Base-by-base conservation (phyloP, 2,888 invertebrate genomes). In the Cetonia aurata region DNA sequence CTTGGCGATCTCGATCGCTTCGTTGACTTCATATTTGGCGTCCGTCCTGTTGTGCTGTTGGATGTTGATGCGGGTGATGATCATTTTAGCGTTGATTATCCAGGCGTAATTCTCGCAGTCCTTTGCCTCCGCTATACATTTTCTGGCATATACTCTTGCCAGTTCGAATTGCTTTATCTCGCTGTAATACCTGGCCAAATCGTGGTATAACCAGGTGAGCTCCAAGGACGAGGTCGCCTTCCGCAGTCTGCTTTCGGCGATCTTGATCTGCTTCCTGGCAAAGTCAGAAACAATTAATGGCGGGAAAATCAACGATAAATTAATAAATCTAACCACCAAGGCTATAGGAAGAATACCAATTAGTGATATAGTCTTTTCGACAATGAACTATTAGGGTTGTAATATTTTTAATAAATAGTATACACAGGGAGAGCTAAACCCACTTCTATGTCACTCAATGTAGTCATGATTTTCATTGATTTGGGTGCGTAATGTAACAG, bases 151-250 rank as follows among this genome's bases (percentile, higher is more conserved):
- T 4, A 83, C 80, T 73, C 85, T 79, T 0, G 85, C 85, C 17
- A 87, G 67, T 65, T 87, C 87, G 75, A 77, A 84, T 48, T 85
- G 83, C 46, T 81, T 82, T 1, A 82, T 75, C 69, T 86, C 84
- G 4, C 83, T 78, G 69, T 84, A 79, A 70, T 83, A 83, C 70
- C 84, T 81, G 6, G 83, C 80, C 10, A 87, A 77, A 74, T 87
- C 87, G 73, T 87, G 86, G 72, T 84, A 86, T 31, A 87, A 72
- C 86, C 86, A 85, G 12, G 84, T 80, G 3, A 86, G 77, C 77
- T 87, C 87, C n/a, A 84, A 77, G 0, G 83, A 78, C 42, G 73
- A 74, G 31, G 75, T 75, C 1, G 83, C 81, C 33, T 76, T 75
- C 50, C 75, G 74, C 6, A 85, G 69, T 1, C 84, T 78, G 37